Evolutionary conservation across 2,113 vertebrate species (phyloP).

Genomic region (Centrocercus urophasianus): DNA sequence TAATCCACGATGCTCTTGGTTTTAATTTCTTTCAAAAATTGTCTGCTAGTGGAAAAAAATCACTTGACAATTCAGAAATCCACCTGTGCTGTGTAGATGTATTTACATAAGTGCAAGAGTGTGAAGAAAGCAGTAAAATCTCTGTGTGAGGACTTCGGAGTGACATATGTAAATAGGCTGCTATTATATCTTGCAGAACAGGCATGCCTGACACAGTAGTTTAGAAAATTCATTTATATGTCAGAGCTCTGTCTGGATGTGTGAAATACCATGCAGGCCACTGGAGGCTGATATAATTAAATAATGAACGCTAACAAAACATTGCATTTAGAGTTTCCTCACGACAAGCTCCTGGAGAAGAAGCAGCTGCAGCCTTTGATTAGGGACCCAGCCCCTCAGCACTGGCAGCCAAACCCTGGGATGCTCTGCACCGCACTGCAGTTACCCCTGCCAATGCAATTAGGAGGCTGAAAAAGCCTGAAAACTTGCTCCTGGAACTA

Average conservation of each 20-base stretch:
- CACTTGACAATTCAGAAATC: constrained; percentile 1
- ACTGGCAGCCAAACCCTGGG: rapidly evolving
- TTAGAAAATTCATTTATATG: constrained; percentile 35
- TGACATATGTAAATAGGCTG: constrained; percentile 42
- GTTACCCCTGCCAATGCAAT: not conserved
- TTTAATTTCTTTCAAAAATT: constrained; percentile 64
- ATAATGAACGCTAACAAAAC: not conserved
- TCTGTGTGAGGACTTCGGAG: constrained; percentile 7
- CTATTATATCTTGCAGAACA: not conserved
- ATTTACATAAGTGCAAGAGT: constrained; percentile 61
- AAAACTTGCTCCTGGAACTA: not conserved
- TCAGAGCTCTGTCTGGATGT: not conserved
- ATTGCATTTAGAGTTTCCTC: not conserved
- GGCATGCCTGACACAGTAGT: not conserved
- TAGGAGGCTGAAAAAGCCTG: rapidly evolving
- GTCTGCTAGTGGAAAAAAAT: constrained; percentile 53
- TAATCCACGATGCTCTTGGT: constrained; percentile 12
- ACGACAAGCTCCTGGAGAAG: not conserved
- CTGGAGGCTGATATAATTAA: not conserved
- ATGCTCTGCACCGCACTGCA: rapidly evolving
- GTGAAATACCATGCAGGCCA: not conserved
- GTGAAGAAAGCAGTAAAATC: constrained; percentile 70
- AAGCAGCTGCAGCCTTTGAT: rapidly evolving
- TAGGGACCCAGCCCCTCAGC: not conserved
- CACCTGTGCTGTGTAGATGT: not conserved